These are phyloP conservation scores for Hylaeus anthracinus DNA, from an alignment of 1,140 invertebrate species.

Conservation along the genomic window DNA sequence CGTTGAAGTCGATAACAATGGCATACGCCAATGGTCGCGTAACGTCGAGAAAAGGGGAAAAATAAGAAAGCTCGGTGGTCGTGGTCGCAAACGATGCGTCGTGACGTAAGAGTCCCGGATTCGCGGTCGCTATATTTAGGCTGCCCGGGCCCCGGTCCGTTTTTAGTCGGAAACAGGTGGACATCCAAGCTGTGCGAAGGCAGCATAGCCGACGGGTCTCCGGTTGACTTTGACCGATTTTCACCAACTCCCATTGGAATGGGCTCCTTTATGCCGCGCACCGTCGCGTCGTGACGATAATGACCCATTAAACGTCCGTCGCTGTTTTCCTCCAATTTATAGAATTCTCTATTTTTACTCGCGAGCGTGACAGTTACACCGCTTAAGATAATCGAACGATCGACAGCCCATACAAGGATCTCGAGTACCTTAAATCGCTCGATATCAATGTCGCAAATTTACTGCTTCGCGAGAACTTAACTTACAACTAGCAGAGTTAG, in stretches of 20 bases:
- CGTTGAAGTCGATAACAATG: background rate
- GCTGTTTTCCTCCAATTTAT: background rate
- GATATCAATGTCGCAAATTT: too few relatives aligned
- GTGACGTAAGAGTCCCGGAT: constrained; percentile 70
- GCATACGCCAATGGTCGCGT: background rate
- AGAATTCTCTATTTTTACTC: background rate
- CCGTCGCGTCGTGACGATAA: constrained; percentile 42
- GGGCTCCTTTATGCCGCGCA: constrained; percentile 36
- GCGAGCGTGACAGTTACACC: background rate
- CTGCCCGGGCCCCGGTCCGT: constrained; percentile 75
- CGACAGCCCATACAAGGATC: background rate
- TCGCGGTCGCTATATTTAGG: constrained; percentile 78
- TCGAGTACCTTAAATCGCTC: background rate
- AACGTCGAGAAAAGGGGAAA: background rate
- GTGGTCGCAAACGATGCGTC: constrained; percentile 46
- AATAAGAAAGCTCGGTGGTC: constrained; percentile 46
- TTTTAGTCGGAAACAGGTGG: constrained; percentile 80
- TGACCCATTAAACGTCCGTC: constrained; percentile 42
- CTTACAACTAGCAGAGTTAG: too few relatives aligned
- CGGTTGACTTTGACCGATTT: constrained; percentile 79
- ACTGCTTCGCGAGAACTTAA: too few relatives aligned
- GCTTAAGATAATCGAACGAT: background rate
- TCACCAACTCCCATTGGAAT: constrained; percentile 60
- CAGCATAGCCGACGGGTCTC: constrained; percentile 64
- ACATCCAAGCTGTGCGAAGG: constrained; percentile 57